Percentiles rank a stretch among this genome's conserved stretches.
Evolutionary conservation across 1,140 invertebrate genomes (phyloP).

Genomic region (Ceratitis capitata): DNA sequence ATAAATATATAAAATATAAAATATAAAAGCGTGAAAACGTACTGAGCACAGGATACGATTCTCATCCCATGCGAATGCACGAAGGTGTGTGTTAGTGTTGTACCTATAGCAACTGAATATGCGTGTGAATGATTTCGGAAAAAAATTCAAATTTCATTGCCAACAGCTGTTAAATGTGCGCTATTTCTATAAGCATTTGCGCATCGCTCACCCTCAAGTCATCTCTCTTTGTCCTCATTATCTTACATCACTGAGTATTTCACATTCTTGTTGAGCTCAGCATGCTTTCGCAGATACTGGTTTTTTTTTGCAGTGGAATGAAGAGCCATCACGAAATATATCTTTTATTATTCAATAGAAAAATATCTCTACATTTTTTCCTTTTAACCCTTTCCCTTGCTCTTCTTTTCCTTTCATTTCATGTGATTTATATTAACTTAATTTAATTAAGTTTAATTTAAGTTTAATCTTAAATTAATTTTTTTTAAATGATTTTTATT

Average conservation of each 20-base stretch:
- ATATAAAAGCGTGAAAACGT: background rate
- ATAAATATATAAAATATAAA: background rate
- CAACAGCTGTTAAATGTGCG: conserved; percentile 14
- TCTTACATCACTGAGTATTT: background rate
- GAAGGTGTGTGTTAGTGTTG: no score
- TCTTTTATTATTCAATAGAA: no score
- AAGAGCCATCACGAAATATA: background rate
- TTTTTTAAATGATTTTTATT: no score
- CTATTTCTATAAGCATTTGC: background rate
- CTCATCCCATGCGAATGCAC: no score
- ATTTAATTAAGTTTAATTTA: no score
- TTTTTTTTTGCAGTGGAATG: background rate
- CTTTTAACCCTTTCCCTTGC: background rate
- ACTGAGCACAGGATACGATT: no score
- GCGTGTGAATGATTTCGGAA: background rate
- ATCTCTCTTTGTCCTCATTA: background rate
- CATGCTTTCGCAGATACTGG: background rate
- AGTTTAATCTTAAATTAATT: no score
- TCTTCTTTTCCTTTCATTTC: background rate
- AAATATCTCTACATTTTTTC: background rate
- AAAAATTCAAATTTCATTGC: background rate
- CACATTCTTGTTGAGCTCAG: background rate
- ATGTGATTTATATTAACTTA: background rate
- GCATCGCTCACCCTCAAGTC: background rate
- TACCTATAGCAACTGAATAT: background rate